Conservation (phyloP, 2,888 invertebrate species). For the Eudemis profundana region DNA sequence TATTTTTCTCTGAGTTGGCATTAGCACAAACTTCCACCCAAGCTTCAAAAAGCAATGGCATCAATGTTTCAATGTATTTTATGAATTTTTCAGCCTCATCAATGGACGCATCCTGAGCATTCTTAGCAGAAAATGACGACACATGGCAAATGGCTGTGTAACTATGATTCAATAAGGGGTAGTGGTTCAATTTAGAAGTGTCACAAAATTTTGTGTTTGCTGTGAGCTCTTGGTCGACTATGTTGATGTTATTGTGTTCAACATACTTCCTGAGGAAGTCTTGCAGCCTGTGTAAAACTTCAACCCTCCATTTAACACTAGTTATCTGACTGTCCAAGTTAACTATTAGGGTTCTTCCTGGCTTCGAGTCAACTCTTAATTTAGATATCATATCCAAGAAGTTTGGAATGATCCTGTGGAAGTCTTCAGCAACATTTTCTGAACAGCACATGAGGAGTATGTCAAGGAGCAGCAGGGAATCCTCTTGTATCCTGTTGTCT, state of each 20-base stretch:
- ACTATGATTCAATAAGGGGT: constrained; percentile 66
- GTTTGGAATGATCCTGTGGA: constrained; percentile 90
- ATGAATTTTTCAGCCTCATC: constrained; percentile 83
- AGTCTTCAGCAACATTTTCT: constrained; percentile 87
- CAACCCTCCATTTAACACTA: constrained; percentile 91
- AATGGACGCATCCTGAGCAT: constrained; percentile 62
- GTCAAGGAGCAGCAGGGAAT: constrained; percentile 92
- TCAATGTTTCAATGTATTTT: constrained; percentile 87
- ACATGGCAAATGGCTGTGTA: constrained; percentile 69
- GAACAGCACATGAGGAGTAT: constrained; percentile 89
- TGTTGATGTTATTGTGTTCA: constrained; percentile 59
- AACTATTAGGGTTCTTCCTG: constrained; percentile 88
- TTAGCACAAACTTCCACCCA: constrained; percentile 92
- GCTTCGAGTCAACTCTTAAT: constrained; percentile 86
- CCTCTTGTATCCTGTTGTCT: constrained; percentile 91
- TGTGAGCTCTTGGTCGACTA: constrained; percentile 47
- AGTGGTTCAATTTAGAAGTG: constrained; percentile 60
- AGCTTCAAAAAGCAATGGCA: constrained; percentile 92
- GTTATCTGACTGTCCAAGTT: constrained; percentile 90
- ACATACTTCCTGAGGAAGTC: constrained; percentile 75
- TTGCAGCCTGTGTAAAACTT: constrained; percentile 90
- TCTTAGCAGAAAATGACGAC: constrained; percentile 75
- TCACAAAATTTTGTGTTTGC: constrained; percentile 60
- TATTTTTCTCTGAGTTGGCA: constrained; percentile 65
- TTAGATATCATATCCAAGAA: constrained; percentile 95